phyloP scores from a whole-genome alignment of 2,888 invertebrate genomes.

The Pardosa pseudoannulata region DNA sequence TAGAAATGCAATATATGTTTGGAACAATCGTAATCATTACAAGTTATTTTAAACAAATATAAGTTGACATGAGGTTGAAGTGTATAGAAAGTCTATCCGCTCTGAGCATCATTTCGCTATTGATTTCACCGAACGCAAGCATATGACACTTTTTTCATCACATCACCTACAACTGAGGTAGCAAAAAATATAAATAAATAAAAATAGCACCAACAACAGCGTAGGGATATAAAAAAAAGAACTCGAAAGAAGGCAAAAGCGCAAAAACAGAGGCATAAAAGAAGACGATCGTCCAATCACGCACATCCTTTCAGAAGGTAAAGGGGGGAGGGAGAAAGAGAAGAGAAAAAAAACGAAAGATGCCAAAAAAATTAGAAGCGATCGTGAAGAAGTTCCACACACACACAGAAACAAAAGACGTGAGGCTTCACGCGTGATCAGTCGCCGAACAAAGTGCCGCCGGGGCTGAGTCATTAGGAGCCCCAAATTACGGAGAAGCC shows the following conservation, averaged over 20 bases:
- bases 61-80: too few relatives aligned
- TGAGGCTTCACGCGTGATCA: constrained; percentile 63
- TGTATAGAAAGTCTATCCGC: too few relatives aligned
- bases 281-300: constrained; percentile 36
- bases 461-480: constrained; percentile 54
- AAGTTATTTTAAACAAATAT: too few relatives aligned
- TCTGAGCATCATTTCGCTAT: too few relatives aligned
- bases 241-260: constrained; percentile 11
- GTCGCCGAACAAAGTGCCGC: constrained; percentile 32
- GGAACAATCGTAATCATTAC: too few relatives aligned
- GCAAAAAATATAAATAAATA: constrained; percentile 8
- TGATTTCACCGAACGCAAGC: too few relatives aligned
- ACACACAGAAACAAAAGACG: constrained; percentile 52
- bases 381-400: constrained; percentile 40
- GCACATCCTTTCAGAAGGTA: constrained; percentile 44
- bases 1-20: too few relatives aligned
- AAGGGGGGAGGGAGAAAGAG: too few relatives aligned
- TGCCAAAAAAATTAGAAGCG: constrained; percentile 19
- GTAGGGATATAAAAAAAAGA: constrained; percentile 28
- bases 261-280: too few relatives aligned
- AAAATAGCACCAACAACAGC: constrained; percentile 20
- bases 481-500: constrained; percentile 59
- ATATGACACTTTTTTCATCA: constrained; percentile 1
- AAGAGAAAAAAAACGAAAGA: not conserved
- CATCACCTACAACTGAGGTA: constrained; percentile 38